These are phyloP conservation scores for Anagrus nilaparvatae DNA, from an alignment of 1,140 invertebrate genomes.

Conservation along the genomic window DNA sequence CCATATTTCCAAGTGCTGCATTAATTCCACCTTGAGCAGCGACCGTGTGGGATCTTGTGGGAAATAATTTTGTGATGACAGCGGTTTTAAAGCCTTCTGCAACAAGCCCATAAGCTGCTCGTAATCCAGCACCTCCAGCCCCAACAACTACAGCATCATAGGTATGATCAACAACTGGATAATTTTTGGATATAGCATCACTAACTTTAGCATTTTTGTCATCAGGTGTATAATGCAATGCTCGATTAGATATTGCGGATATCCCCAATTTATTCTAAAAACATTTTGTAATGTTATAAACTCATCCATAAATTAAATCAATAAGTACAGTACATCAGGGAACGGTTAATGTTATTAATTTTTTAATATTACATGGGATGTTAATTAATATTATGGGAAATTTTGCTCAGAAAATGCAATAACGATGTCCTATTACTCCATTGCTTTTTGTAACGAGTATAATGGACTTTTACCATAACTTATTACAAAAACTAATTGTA, in stretches of 20 bases:
- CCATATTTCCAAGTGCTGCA: slow-evolving; percentile 70
- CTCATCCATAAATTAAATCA: neutral
- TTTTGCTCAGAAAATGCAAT: too few species aligned
- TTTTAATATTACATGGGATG: too few species aligned
- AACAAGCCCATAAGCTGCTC: slow-evolving; percentile 92
- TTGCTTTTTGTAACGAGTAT: neutral
- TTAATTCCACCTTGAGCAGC: slow-evolving; percentile 98
- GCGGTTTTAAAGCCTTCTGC: slow-evolving; percentile 95
- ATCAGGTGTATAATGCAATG: slow-evolving; percentile 32
- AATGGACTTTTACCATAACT: neutral
- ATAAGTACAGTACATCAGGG: too few species aligned
- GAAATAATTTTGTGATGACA: slow-evolving; percentile 97
- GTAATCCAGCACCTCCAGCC: slow-evolving; percentile 92
- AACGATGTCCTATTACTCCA: too few species aligned
- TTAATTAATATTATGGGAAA: too few species aligned
- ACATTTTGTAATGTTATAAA: too few species aligned
- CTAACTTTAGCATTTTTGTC: slow-evolving; percentile 32
- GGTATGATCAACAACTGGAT: slow-evolving; percentile 87
- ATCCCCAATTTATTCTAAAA: slow-evolving; percentile 37
- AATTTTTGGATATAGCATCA: slow-evolving; percentile 42
- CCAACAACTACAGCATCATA: slow-evolving; percentile 97
- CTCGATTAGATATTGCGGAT: slow-evolving; percentile 25
- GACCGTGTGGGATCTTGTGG: slow-evolving; percentile 93
- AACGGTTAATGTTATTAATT: too few species aligned
- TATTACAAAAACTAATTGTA: neutral